These are phyloP conservation scores for Epinotia demarniana DNA, from an alignment of 2,888 invertebrate genomes.

Conservation along the genomic window DNA sequence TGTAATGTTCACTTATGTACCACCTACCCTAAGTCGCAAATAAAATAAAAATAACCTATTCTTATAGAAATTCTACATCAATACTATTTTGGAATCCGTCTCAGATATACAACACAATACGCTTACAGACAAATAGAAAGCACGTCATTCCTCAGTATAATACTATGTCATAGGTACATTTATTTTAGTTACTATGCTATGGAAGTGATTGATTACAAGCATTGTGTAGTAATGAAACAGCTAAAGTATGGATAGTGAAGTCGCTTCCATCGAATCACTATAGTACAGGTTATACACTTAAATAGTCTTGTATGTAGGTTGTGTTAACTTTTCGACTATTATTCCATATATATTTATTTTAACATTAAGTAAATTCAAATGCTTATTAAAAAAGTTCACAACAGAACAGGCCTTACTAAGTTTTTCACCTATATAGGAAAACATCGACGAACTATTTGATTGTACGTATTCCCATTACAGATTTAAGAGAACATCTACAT, in stretches of 20 bases:
- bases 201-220: constrained; percentile 10
- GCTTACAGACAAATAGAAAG: constrained; percentile 18
- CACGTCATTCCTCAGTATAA: constrained; percentile 12
- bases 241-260: background rate
- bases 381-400: background rate
- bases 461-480: background rate
- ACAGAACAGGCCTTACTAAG: background rate
- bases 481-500: background rate
- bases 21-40: background rate
- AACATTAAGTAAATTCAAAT: too few species aligned
- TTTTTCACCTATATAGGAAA: background rate
- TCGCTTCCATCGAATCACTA: background rate
- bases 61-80: background rate
- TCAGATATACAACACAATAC: background rate
- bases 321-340: too few species aligned
- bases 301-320: too few species aligned
- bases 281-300: background rate
- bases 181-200: constrained; percentile 9
- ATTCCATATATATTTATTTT: too few species aligned
- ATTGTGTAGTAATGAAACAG: background rate
- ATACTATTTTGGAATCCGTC: background rate
- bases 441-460: background rate
- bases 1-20: background rate
- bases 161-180: constrained; percentile 21
- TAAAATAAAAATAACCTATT: background rate